Evolutionary conservation across 1,140 invertebrate genomes (phyloP).

Genomic region (Hypothenemus hampei): DNA sequence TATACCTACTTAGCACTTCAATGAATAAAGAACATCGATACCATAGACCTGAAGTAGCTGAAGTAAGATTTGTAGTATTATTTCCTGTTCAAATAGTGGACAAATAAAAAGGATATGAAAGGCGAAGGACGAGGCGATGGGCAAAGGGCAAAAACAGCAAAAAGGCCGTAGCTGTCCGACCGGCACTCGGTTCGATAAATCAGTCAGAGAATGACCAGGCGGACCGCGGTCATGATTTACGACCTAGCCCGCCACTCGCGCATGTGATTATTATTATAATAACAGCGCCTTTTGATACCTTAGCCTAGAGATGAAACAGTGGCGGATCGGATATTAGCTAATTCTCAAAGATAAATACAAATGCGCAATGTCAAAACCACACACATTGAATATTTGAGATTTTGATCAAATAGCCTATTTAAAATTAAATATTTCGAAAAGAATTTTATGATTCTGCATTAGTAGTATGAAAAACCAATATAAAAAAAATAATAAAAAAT

Average conservation of each 20-base stretch:
- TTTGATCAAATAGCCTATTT: not conserved
- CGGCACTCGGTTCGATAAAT: slow-evolving; percentile 43
- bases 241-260: slow-evolving; percentile 38
- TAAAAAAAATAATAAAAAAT: not conserved
- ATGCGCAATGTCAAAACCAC: not conserved
- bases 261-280: slow-evolving; percentile 46
- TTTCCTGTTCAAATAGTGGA: not conserved
- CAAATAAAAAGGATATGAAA: slow-evolving; percentile 16
- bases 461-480: not conserved
- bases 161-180: slow-evolving; percentile 27
- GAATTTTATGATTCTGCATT: no score
- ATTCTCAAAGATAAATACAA: not conserved
- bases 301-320: slow-evolving; percentile 17
- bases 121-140: slow-evolving; percentile 14
- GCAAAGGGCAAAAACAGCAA: slow-evolving; percentile 28
- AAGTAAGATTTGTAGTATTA: no score
- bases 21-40: no score
- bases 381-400: not conserved
- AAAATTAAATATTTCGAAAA: not conserved
- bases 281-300: slow-evolving; percentile 33
- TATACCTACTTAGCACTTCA: no score
- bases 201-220: slow-evolving; percentile 43
- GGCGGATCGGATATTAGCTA: slow-evolving; percentile 1
- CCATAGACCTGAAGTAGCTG: no score
- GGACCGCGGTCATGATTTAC: slow-evolving; percentile 44